Percentiles rank a stretch among this genome's conserved stretches.
phyloP scores from a whole-genome alignment of 2,888 invertebrate genomes.

The Cephus runcator region DNA sequence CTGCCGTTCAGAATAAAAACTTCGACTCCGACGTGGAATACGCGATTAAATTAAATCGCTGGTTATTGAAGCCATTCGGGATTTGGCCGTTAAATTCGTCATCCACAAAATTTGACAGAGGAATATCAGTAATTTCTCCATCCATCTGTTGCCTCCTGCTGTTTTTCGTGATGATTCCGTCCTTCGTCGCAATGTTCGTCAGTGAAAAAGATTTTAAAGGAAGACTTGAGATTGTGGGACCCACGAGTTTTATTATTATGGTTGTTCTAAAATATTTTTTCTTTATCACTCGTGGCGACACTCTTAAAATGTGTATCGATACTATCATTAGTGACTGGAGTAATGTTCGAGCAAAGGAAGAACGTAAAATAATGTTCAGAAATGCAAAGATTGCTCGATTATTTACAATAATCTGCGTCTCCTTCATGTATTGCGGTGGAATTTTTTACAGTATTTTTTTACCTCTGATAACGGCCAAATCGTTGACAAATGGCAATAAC shows the following conservation, averaged over 20 bases:
- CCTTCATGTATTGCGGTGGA: slow-evolving; percentile 42
- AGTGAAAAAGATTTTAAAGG: slow-evolving; percentile 15
- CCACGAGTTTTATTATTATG: background rate
- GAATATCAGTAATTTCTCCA: background rate
- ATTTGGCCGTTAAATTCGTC: slow-evolving; percentile 18
- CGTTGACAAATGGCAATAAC: slow-evolving; percentile 24
- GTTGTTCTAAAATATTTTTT: slow-evolving; percentile 46
- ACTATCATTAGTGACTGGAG: too few species aligned
- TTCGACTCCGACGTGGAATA: slow-evolving; percentile 5
- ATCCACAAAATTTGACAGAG: too few species aligned
- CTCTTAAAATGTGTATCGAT: too few species aligned
- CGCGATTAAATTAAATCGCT: slow-evolving; percentile 18
- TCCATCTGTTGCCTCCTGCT: too few species aligned
- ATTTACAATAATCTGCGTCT: slow-evolving; percentile 33
- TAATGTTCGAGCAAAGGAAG: background rate
- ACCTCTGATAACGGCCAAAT: slow-evolving; percentile 23
- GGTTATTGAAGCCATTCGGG: slow-evolving; percentile 21
- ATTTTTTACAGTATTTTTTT: slow-evolving; percentile 29
- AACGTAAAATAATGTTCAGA: slow-evolving; percentile 29
- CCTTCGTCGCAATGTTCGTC: slow-evolving; percentile 17
- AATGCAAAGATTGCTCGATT: slow-evolving; percentile 21
- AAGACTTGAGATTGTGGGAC: background rate
- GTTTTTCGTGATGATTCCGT: background rate
- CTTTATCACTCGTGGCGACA: too few species aligned
- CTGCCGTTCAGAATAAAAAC: too few species aligned